These are phyloP conservation scores for Zhuqinia jingwanae DNA, from an alignment of 2,888 invertebrate species.

Conservation along the genomic window DNA sequence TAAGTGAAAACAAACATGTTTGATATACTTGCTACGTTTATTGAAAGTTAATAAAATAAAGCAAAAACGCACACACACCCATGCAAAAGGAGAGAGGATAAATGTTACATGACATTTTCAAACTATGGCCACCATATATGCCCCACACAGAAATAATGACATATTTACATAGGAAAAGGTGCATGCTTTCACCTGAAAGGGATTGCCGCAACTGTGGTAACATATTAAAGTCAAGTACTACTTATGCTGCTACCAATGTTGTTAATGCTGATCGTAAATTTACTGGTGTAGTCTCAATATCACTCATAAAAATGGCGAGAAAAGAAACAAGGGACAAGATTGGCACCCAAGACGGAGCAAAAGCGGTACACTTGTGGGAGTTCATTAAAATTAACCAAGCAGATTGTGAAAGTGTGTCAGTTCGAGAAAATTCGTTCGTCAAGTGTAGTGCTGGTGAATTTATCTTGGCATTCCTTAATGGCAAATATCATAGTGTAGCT, in stretches of 20 bases:
- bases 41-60: too few species aligned
- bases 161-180: too few species aligned
- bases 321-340: slow-evolving; percentile 17
- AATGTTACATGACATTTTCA: too few species aligned
- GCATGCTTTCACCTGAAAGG: background rate
- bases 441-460: slow-evolving; percentile 32
- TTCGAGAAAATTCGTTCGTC: slow-evolving; percentile 41
- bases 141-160: too few species aligned
- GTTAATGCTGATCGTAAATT: too few species aligned
- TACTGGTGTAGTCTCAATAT: background rate
- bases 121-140: too few species aligned
- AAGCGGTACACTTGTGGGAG: slow-evolving; percentile 63
- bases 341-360: background rate
- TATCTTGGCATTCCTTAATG: background rate
- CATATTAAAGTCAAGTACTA: slow-evolving; percentile 1
- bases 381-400: slow-evolving; percentile 64
- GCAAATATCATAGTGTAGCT: background rate
- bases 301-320: slow-evolving; percentile 17
- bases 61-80: too few species aligned
- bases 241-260: background rate
- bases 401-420: slow-evolving; percentile 63
- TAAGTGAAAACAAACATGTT: too few species aligned
- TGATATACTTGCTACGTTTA: too few species aligned
- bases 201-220: background rate
- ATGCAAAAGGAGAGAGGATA: too few species aligned